Evolutionary conservation across 2,888 invertebrate species (phyloP).

Genomic region (Muscina levida): DNA sequence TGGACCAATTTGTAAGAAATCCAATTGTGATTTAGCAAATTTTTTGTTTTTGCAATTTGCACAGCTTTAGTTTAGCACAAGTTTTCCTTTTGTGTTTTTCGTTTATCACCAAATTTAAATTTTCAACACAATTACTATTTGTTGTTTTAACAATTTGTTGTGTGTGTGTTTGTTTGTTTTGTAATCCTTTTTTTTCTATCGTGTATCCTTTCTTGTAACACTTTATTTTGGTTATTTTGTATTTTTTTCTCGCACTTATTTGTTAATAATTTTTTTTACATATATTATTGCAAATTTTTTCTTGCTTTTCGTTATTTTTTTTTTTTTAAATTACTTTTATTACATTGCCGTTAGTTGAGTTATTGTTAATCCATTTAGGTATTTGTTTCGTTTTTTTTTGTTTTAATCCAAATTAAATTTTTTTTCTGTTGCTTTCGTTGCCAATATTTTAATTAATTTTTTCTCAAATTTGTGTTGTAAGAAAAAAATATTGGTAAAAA

Average conservation of each 20-base stretch:
- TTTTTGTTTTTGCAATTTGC: slow-evolving; percentile 24
- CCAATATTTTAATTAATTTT: slow-evolving; percentile 22
- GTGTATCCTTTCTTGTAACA: slow-evolving; percentile 31
- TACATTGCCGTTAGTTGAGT: too few species aligned
- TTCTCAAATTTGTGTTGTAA: slow-evolving; percentile 31
- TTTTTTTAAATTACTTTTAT: background rate
- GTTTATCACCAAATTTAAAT: slow-evolving; percentile 32
- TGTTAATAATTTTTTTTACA: slow-evolving; percentile 24
- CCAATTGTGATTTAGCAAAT: slow-evolving; percentile 45
- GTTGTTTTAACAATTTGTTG: slow-evolving; percentile 11
- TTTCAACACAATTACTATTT: slow-evolving; percentile 39
- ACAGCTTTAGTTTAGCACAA: slow-evolving; percentile 18
- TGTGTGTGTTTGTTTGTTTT: background rate
- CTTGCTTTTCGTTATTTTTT: background rate
- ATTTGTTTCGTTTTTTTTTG: slow-evolving; percentile 18
- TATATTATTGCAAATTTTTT: slow-evolving; percentile 10
- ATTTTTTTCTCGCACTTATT: slow-evolving; percentile 51
- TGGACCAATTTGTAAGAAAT: slow-evolving; percentile 54
- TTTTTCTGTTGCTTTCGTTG: slow-evolving; percentile 11
- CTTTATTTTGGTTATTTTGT: slow-evolving; percentile 44
- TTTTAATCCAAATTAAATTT: slow-evolving; percentile 9
- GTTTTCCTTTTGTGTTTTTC: slow-evolving; percentile 31
- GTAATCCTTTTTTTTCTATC: slow-evolving; percentile 33
- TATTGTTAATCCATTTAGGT: background rate
- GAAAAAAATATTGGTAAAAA: slow-evolving; percentile 55